phyloP scores from a whole-genome alignment of 2,113 vertebrate species.

The Fregata magnificens region DNA sequence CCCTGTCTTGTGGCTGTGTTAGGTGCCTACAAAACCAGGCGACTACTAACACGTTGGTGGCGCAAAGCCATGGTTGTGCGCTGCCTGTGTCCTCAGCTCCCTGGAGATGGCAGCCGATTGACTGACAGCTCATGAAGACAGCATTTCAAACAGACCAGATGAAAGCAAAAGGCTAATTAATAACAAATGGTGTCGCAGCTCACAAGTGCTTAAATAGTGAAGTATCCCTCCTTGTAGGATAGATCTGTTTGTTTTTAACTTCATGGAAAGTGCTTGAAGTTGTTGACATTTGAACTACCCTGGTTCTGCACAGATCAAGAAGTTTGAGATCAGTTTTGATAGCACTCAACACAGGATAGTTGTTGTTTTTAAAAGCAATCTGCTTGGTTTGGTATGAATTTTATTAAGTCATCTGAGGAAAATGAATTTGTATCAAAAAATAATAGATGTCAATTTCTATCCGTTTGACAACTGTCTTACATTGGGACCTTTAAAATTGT shows the following conservation, averaged over 20 bases:
- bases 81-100: neutral
- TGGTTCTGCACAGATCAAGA: neutral
- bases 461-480: neutral
- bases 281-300: neutral
- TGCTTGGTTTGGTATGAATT: neutral
- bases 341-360: neutral
- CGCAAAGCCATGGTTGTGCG: neutral
- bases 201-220: neutral
- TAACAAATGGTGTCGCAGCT: neutral
- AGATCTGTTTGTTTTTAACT: neutral
- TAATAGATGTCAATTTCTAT: neutral
- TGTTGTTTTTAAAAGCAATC: neutral
- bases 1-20: neutral
- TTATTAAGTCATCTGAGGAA: neutral
- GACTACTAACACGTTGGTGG: neutral
- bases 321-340: neutral
- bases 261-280: neutral
- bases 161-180: slow-evolving; percentile 21
- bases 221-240: neutral
- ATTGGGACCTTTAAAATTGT: neutral
- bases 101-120: neutral
- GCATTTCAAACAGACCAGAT: neutral
- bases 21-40: neutral
- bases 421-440: neutral
- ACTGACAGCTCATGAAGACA: neutral